These are phyloP conservation scores for Hoplostethus mediterraneus DNA, from an alignment of 2,797 vertebrate species.

Conservation along the genomic window DNA sequence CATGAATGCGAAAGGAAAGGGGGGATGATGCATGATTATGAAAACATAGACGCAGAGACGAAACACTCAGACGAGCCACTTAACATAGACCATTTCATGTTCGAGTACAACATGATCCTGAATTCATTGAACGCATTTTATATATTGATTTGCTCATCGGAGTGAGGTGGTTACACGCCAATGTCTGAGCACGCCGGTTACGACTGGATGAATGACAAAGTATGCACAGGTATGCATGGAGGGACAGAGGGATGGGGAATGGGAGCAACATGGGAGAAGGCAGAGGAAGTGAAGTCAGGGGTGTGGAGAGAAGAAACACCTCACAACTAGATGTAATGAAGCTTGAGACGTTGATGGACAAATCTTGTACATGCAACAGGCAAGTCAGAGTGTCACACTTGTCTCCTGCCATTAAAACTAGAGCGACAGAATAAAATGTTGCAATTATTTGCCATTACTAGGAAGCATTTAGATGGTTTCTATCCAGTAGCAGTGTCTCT, in stretches of 20 bases:
- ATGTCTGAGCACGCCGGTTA: conserved; percentile 17
- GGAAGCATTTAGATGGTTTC: background rate
- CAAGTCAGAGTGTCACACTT: conserved; percentile 13
- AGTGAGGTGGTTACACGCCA: conserved; percentile 13
- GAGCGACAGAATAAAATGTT: background rate
- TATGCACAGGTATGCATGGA: background rate
- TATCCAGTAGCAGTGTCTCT: no score
- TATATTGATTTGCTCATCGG: conserved; percentile 36
- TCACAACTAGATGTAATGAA: conserved; percentile 10
- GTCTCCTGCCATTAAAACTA: conserved; percentile 7
- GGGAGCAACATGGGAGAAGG: conserved; percentile 3
- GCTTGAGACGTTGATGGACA: background rate
- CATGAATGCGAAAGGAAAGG: background rate
- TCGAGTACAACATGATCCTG: conserved; percentile 24
- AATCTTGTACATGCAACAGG: conserved; percentile 3
- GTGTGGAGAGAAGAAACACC: background rate
- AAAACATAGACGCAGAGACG: conserved; percentile 15
- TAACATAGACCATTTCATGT: conserved; percentile 5
- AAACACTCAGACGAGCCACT: conserved; percentile 19
- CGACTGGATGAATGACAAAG: conserved; percentile 30
- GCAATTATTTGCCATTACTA: background rate
- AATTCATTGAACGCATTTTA: conserved; percentile 53
- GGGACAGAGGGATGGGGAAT: conserved; percentile 11
- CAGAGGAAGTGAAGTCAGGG: background rate
- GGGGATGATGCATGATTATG: background rate